A percentile compares a stretch with the other conserved stretches of the same genome.
Evolutionary conservation across 2,113 vertebrate species (phyloP).

Genomic region (Microcebus ravelobensis): DNA sequence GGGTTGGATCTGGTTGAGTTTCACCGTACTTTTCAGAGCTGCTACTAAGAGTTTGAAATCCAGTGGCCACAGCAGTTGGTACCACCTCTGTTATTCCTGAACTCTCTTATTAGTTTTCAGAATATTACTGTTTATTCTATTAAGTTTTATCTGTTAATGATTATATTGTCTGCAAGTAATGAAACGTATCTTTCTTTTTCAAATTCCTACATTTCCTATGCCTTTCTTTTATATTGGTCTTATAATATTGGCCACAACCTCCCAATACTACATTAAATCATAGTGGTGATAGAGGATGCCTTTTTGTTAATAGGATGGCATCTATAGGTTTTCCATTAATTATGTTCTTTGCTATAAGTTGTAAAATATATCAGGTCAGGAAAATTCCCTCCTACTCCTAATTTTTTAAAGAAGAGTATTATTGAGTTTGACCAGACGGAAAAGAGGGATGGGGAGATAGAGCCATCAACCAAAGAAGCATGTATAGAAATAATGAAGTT

Average conservation of each 20-base stretch:
- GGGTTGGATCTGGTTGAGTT: neutral
- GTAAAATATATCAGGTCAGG: neutral
- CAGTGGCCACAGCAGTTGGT: slow-evolving; percentile 51
- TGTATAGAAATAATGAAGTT: neutral
- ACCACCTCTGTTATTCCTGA: slow-evolving; percentile 51
- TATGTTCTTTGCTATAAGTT: neutral
- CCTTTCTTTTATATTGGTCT: neutral
- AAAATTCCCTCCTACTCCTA: neutral
- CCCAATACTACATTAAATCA: neutral
- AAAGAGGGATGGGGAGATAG: neutral
- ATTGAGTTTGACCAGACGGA: slow-evolving; percentile 20
- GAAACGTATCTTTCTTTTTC: neutral
- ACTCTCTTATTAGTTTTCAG: neutral
- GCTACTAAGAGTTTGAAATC: slow-evolving; percentile 31
- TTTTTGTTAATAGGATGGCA: neutral
- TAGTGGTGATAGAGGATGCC: neutral
- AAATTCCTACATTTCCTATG: slow-evolving; percentile 6
- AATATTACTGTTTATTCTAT: neutral
- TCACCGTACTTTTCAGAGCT: slow-evolving; percentile 50
- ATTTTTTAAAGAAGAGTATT: neutral
- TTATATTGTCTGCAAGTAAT: neutral
- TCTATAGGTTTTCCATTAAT: slow-evolving; percentile 30
- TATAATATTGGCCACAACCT: neutral
- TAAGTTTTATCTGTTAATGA: slow-evolving; percentile 20
- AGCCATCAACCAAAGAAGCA: neutral